Evolutionary conservation across 2,797 vertebrate genomes (phyloP).

Genomic region (Halcyon leucocephala): DNA sequence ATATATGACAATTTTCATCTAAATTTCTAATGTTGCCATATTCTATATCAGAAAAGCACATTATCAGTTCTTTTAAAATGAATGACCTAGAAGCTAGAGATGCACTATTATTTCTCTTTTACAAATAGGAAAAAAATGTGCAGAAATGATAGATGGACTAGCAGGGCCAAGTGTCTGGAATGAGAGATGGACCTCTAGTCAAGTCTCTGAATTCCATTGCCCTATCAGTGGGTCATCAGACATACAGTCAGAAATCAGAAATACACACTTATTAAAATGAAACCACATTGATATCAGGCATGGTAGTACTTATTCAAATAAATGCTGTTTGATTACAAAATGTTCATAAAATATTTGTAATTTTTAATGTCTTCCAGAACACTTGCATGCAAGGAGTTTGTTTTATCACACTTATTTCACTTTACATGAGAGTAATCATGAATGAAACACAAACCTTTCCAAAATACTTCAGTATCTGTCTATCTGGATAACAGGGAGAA

Average conservation of each 20-base stretch:
- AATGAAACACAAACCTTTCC: not conserved
- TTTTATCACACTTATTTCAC: not conserved
- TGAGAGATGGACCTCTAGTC: not conserved
- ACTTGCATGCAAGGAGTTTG: fast-evolving
- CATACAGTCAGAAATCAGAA: not conserved
- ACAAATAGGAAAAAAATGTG: not conserved
- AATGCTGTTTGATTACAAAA: not conserved
- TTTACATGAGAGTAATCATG: not conserved
- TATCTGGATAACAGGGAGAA: not conserved
- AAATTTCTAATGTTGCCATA: not conserved
- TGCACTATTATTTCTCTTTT: not conserved
- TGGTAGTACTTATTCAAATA: not conserved
- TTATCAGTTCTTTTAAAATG: not conserved
- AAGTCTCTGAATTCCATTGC: not conserved
- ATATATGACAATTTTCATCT: not conserved
- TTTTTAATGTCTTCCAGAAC: not conserved
- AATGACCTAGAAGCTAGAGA: not conserved
- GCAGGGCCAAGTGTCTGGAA: not conserved
- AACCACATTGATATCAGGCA: fast-evolving
- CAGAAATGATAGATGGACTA: not conserved
- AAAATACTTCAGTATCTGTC: not conserved
- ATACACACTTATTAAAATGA: not conserved
- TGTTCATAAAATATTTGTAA: not conserved
- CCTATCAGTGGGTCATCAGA: not conserved
- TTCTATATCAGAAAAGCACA: not conserved